Evolutionary conservation across 2,113 vertebrate genomes (phyloP).

Genomic region (Polyodon spathula): DNA sequence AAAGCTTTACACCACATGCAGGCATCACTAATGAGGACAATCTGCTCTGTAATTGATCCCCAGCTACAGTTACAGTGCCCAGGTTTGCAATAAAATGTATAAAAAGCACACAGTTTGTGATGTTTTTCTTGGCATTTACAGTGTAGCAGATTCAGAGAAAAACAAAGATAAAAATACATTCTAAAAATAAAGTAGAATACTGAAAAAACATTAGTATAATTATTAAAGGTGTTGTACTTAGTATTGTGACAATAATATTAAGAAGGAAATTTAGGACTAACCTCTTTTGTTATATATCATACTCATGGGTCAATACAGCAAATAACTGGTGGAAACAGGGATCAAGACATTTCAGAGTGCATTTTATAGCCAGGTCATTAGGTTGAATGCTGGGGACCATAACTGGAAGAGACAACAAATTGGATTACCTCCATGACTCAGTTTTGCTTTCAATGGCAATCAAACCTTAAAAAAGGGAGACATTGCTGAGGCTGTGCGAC

Average conservation of each 20-base stretch:
- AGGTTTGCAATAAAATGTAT: not conserved
- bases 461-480: conserved; percentile 7
- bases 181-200: too few relatives aligned
- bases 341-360: not conserved
- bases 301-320: too few relatives aligned
- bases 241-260: too few relatives aligned
- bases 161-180: too few relatives aligned
- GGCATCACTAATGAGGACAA: not conserved
- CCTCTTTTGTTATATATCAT: too few relatives aligned
- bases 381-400: not conserved
- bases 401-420: conserved; percentile 4
- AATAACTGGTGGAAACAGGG: too few relatives aligned
- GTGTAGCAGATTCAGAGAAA: too few relatives aligned
- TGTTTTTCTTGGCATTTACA: conserved; percentile 3
- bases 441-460: conserved; percentile 17
- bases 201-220: too few relatives aligned
- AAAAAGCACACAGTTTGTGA: not conserved
- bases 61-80: not conserved
- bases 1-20: not conserved
- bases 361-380: not conserved
- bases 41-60: not conserved
- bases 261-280: too few relatives aligned
- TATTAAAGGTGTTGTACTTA: too few relatives aligned
- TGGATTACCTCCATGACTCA: conserved; percentile 10
- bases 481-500: too few relatives aligned